Base-by-base conservation (phyloP, 2,113 vertebrate genomes). In the Podilymbus podiceps region DNA sequence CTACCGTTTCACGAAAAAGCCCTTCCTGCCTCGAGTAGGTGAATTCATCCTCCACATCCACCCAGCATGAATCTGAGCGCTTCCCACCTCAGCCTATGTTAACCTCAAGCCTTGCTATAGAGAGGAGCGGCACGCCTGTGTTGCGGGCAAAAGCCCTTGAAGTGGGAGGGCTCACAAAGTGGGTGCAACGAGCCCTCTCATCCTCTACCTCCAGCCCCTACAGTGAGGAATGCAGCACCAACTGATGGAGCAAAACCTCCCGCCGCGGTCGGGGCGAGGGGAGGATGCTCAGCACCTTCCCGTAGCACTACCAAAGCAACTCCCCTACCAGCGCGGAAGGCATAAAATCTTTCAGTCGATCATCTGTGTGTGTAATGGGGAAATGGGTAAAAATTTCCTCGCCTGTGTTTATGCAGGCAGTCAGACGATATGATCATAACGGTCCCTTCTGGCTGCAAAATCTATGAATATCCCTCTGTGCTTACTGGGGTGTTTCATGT, bases 241-340 rank as follows among this genome's bases (percentile, higher is more conserved):
- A 66, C 20, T 5, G 40, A 33, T 9, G 0, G 47, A 86, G 77
- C 38, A 38, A 66, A 92, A 76, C 50, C 78, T 69, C 83, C 72
- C n/a, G 2, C 40, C 44, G 40, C 55, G 3, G 0, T 5, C 0
- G 0, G 75, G 47, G 4, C 0, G 2, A 72, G 22, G 47, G 35
- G 38, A 76, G 35, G 53, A 5, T 31, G 75, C 88, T 89, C 55
- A 59, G 95, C 38, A 2, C 63, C 73, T 10, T 62, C 44, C 90
- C 59, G 0, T 12, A 16, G 59, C 2, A 0, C 4, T 7, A 30
- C 55, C 64, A 20, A 30, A 91, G 62, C 76, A 44, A 0, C 33
- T 68, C 60, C 46, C 77, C 71, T 40, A 68, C 31, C 24, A 38
- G 1, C 0, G 0, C 2, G 5, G 22, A 38, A 38, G 75, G 53